Percentiles rank a stretch among this genome's conserved stretches.
phyloP scores from a whole-genome alignment of 2,797 vertebrate species.

The Bovichtus diacanthus region DNA sequence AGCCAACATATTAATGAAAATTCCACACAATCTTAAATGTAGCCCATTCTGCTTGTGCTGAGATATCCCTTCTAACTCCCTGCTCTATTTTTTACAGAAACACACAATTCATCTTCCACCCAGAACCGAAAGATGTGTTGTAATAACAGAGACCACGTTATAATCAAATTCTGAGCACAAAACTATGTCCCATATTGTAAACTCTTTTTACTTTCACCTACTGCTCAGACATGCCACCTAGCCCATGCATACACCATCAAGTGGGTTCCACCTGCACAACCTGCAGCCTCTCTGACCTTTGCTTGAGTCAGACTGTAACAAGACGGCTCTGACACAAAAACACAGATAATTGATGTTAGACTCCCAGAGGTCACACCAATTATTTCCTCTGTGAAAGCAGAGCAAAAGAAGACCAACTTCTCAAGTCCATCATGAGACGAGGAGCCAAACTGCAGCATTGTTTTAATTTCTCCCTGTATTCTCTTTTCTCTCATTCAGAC shows the following conservation, averaged over 20 bases:
- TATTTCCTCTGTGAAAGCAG: slow-evolving; percentile 53
- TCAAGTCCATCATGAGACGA: slow-evolving; percentile 38
- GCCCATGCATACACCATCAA: not conserved
- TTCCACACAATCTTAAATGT: not conserved
- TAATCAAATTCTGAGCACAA: not conserved
- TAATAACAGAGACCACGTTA: not conserved
- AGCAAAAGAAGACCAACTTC: slow-evolving; percentile 45
- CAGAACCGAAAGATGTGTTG: slow-evolving; percentile 5
- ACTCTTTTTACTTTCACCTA: slow-evolving; percentile 12
- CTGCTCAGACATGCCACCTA: slow-evolving; percentile 6
- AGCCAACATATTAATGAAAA: slow-evolving; percentile 29
- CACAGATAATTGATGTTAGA: slow-evolving; percentile 56
- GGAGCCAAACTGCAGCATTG: slow-evolving; percentile 16
- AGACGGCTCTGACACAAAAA: slow-evolving; percentile 61
- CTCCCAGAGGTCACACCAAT: slow-evolving; percentile 71
- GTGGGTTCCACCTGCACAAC: slow-evolving; percentile 30
- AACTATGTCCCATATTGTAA: slow-evolving; percentile 7
- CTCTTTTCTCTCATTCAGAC: slow-evolving; percentile 38
- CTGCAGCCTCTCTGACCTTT: slow-evolving; percentile 69
- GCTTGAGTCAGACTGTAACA: slow-evolving; percentile 50
- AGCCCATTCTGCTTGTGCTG: slow-evolving; percentile 18
- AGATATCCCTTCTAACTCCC: slow-evolving; percentile 9
- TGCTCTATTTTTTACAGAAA: slow-evolving; percentile 14
- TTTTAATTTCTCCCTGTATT: slow-evolving; percentile 37
- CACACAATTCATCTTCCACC: slow-evolving; percentile 36